phyloP scores from a whole-genome alignment of 2,797 vertebrate genomes.

The Spondyliosoma cantharus region DNA sequence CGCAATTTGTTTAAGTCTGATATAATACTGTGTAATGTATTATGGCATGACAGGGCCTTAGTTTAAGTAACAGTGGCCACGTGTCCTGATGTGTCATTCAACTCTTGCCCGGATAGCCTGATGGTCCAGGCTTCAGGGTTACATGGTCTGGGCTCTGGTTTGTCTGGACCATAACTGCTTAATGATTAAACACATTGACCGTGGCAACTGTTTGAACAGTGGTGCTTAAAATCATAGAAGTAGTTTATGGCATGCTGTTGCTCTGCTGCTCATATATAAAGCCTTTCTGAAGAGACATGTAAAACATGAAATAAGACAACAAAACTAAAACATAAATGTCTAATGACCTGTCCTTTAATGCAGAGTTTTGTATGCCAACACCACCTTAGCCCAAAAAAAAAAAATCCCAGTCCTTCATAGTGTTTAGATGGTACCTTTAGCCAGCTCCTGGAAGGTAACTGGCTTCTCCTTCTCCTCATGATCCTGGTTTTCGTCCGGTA shows the following conservation, averaged over 20 bases:
- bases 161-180: constrained; percentile 17
- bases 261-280: not conserved
- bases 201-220: constrained; percentile 1
- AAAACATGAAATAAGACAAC: not conserved
- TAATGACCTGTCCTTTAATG: not conserved
- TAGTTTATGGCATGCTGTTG: not conserved
- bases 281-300: not conserved
- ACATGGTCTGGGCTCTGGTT: not conserved
- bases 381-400: not conserved
- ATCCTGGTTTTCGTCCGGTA: constrained; percentile 65
- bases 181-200: constrained; percentile 46
- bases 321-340: not conserved
- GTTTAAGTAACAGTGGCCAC: not conserved
- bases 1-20: not conserved
- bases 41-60: not conserved
- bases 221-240: not conserved
- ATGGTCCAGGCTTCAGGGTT: constrained; percentile 19
- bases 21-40: not conserved
- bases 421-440: constrained; percentile 75
- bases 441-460: constrained; percentile 72
- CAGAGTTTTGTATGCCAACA: not conserved
- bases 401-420: not conserved
- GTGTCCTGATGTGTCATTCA: constrained; percentile 30
- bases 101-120: constrained; percentile 2
- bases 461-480: constrained; percentile 64